These are phyloP conservation scores for Chrysopilus asiliformis DNA, from an alignment of 2,888 invertebrate genomes.

Conservation along the genomic window DNA sequence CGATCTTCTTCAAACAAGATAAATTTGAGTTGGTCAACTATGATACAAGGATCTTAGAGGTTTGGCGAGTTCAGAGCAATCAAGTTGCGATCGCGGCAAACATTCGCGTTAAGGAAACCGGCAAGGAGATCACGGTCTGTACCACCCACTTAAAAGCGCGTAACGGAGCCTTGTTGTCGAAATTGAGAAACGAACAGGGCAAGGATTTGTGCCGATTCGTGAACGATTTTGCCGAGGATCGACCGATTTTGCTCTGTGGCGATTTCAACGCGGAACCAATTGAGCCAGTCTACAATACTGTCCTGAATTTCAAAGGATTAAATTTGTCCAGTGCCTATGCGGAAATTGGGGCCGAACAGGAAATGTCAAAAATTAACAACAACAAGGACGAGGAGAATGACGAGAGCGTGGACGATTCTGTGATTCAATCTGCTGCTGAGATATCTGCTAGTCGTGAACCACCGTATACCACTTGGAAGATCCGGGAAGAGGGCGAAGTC, in stretches of 20 bases:
- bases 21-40: slow-evolving; percentile 46
- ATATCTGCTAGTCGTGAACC: slow-evolving; percentile 43
- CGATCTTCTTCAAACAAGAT: slow-evolving; percentile 52
- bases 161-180: slow-evolving; percentile 49
- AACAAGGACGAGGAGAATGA: slow-evolving; percentile 5
- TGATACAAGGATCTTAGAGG: slow-evolving; percentile 48
- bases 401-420: neutral
- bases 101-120: slow-evolving; percentile 41
- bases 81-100: slow-evolving; percentile 51
- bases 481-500: slow-evolving; percentile 53
- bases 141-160: slow-evolving; percentile 65
- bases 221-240: slow-evolving; percentile 34
- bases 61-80: slow-evolving; percentile 61
- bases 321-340: slow-evolving; percentile 42
- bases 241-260: slow-evolving; percentile 53
- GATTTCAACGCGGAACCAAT: slow-evolving; percentile 65
- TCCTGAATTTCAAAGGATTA: slow-evolving; percentile 37
- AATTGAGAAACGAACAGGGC: slow-evolving; percentile 56
- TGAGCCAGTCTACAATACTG: slow-evolving; percentile 53
- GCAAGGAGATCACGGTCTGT: slow-evolving; percentile 48
- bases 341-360: slow-evolving; percentile 19
- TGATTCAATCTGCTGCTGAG: slow-evolving; percentile 17
- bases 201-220: slow-evolving; percentile 50
- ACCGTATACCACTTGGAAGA: slow-evolving; percentile 63
- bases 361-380: neutral